Conservation (phyloP, 2,797 vertebrate genomes). For the Xiphophorus birchmanni region DNA sequence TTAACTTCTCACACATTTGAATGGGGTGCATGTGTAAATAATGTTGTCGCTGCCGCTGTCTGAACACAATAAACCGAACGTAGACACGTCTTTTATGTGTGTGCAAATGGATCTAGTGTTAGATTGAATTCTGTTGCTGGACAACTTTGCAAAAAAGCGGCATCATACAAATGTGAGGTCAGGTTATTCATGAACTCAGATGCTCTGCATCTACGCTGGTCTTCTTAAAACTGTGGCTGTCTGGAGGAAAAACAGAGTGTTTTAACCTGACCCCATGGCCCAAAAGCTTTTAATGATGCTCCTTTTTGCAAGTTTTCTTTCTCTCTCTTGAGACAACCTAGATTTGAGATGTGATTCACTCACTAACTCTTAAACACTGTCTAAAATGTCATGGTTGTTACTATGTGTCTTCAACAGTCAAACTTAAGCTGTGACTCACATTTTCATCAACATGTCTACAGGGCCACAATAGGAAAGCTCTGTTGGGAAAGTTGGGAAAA, state of each 20-base stretch:
- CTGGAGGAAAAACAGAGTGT: constrained; percentile 39
- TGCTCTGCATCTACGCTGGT: constrained; percentile 33
- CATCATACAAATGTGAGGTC: constrained; percentile 47
- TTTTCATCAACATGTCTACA: not conserved
- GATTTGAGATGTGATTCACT: not conserved
- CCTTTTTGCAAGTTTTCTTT: constrained; percentile 17
- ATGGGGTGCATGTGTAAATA: constrained; percentile 63
- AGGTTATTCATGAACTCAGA: constrained; percentile 55
- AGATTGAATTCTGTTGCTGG: constrained; percentile 38
- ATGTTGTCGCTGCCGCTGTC: constrained; percentile 45
- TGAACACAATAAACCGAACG: constrained; percentile 29
- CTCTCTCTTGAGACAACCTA: not conserved
- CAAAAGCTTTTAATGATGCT: constrained; percentile 23
- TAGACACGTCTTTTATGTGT: constrained; percentile 16
- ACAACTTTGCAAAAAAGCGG: constrained; percentile 35
- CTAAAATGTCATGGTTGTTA: not conserved
- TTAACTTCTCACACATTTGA: constrained; percentile 47
- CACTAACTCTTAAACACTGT: not conserved
- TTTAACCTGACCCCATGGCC: constrained; percentile 21
- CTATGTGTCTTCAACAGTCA: not conserved
- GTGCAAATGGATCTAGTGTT: constrained; percentile 37
- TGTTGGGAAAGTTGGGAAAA: not conserved
- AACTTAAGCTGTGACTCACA: not conserved
- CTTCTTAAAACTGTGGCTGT: constrained; percentile 29
- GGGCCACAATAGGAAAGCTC: not conserved